Percentiles rank a stretch among this genome's conserved stretches.
Evolutionary conservation across 2,888 invertebrate species (phyloP).

Genomic region (Drosophila testacea): DNA sequence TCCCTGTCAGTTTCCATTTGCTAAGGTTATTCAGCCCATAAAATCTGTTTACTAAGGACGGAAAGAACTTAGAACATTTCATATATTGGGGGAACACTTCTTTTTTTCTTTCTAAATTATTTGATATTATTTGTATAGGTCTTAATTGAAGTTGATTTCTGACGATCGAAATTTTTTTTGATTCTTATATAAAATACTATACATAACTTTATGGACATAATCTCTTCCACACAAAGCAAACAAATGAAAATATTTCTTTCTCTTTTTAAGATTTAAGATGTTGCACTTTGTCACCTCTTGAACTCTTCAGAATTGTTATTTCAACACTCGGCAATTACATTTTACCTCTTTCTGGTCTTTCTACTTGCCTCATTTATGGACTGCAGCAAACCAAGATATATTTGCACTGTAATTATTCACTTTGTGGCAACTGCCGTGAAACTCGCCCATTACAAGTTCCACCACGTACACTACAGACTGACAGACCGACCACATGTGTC

Average conservation of each 20-base stretch:
- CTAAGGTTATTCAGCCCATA: constrained; percentile 26
- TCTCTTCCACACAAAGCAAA: background rate
- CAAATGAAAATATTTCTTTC: background rate
- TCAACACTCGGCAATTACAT: constrained; percentile 4
- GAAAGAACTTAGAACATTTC: background rate
- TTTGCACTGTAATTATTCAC: constrained; percentile 79
- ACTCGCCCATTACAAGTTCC: constrained; percentile 68
- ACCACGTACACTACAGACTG: constrained; percentile 34
- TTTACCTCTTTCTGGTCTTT: background rate
- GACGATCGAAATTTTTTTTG: too few relatives aligned
- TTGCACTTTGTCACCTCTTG: constrained; percentile 13
- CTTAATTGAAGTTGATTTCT: too few relatives aligned
- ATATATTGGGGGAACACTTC: too few relatives aligned
- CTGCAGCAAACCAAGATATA: constrained; percentile 64
- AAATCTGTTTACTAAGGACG: background rate
- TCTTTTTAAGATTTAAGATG: constrained; percentile 5
- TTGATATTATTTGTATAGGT: too few relatives aligned
- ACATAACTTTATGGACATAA: too few relatives aligned
- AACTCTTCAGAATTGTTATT: constrained; percentile 5
- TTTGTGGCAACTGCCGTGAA: constrained; percentile 69
- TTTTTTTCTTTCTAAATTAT: too few relatives aligned
- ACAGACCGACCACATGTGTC: constrained; percentile 14
- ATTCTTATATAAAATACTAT: too few relatives aligned
- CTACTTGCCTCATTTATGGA: constrained; percentile 2
- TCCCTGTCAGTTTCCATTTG: constrained; percentile 59